Evolutionary conservation across 2,888 invertebrate species (phyloP).

Genomic region (Crossocerus cetratus): DNA sequence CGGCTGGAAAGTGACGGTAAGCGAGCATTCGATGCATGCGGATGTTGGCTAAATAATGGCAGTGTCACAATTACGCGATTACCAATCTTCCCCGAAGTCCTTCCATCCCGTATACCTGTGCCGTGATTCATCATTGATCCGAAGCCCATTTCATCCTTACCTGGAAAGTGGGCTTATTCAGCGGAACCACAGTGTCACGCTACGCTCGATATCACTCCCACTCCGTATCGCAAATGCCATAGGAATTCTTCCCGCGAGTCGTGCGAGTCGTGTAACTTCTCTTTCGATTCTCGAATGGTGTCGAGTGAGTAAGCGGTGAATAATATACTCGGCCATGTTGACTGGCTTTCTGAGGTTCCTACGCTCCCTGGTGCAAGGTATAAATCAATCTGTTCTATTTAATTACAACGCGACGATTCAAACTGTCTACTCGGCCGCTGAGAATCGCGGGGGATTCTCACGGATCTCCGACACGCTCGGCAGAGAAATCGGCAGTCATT

Average conservation of each 20-base stretch:
- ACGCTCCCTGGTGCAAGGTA: too few relatives aligned
- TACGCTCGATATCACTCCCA: neutral
- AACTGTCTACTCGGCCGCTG: too few relatives aligned
- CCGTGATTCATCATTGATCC: constrained; percentile 38
- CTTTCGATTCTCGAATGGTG: too few relatives aligned
- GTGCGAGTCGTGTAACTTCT: too few relatives aligned
- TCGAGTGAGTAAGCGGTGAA: too few relatives aligned
- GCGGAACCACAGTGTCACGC: constrained; percentile 16
- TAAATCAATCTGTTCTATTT: too few relatives aligned
- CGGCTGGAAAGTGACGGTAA: constrained; percentile 13
- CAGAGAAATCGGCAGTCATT: constrained; percentile 19
- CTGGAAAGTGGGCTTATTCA: constrained; percentile 39
- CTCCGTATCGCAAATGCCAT: too few relatives aligned
- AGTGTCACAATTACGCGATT: constrained; percentile 45
- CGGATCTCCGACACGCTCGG: neutral
- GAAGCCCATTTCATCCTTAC: constrained; percentile 39
- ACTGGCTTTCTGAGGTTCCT: too few relatives aligned
- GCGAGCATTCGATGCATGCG: constrained; percentile 29
- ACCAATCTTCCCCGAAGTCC: constrained; percentile 33
- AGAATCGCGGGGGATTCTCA: too few relatives aligned
- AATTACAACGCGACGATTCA: too few relatives aligned
- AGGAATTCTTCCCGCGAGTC: too few relatives aligned
- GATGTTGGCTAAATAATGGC: constrained; percentile 39
- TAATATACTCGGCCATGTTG: too few relatives aligned
- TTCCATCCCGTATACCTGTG: constrained; percentile 9